Base-by-base conservation (phyloP, 2,113 vertebrate genomes). In the Motacilla tschutschensis region DNA sequence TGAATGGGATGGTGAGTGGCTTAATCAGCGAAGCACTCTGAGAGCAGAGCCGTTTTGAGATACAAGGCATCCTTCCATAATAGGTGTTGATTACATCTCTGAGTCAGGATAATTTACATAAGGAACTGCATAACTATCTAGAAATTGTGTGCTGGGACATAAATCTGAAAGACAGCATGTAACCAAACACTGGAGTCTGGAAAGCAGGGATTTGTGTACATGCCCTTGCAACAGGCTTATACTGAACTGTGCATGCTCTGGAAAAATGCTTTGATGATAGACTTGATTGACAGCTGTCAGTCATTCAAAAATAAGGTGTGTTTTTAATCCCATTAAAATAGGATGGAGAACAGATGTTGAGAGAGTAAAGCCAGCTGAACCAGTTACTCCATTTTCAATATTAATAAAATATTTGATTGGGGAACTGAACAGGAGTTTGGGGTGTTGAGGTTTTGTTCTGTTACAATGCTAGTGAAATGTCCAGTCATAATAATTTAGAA, bases 191-290 rank as follows among this genome's bases (percentile, higher is more conserved):
- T 31, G 7, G 24, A 8, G 5, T 36, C 3, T 20, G 3, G 50
- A 81, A 69, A 16, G 26, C 25, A 18, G 33, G 6, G 7, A 6
- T 47, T 85, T 60, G 33, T 55, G 25, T 25, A 6, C 6, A 0
- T 25, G 31, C 4, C 24, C n/a, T 65, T 50, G 17, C 28, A 22
- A 4, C 1, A 1, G 9, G 33, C 12, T 46, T 60, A 0, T 5
- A 8, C 15, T 43, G 46, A 24, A 5, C 3, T 43, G 17, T 18
- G 15, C 5, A 14, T 4, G 10, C 19, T 73, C 36, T 80, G 70
- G 40, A 67, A 40, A 8, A 5, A 4, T 21, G 13, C 28, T 51
- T 43, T n/a, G 36, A 74, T 40, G 28, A 17, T 70, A 57, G 35
- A 19, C 22, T 43, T n/a, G n/a, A 43, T 20, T 62, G 20, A 21